Evolutionary conservation across 2,113 vertebrate genomes (phyloP).

Genomic region (Xenopus borealis): DNA sequence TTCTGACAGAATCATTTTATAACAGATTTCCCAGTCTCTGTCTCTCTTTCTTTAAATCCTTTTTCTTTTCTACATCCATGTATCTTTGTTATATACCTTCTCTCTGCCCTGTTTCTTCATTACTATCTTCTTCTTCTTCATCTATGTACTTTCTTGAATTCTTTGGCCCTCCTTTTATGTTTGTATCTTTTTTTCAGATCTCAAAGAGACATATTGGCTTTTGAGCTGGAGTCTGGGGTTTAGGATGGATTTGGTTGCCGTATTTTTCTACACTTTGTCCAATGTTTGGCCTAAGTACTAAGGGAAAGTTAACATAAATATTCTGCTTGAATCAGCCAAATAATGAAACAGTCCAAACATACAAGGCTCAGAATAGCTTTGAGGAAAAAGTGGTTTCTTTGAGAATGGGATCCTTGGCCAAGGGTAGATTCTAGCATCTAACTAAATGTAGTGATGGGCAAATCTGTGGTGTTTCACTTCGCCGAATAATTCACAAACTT

Average conservation of each 20-base stretch:
- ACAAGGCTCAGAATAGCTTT: conserved; percentile 32
- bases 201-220: conserved; percentile 37
- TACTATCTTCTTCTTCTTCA: background rate
- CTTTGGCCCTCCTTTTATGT: conserved; percentile 31
- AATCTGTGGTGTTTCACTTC: too few relatives aligned
- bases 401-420: conserved; percentile 22
- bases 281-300: conserved; percentile 32
- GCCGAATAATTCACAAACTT: too few relatives aligned
- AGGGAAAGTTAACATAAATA: conserved; percentile 35
- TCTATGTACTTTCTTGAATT: conserved; percentile 1
- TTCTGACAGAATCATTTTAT: too few relatives aligned
- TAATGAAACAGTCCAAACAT: conserved; percentile 36
- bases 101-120: background rate
- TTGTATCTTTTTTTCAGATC: conserved; percentile 17
- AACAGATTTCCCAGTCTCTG: too few relatives aligned
- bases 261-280: conserved; percentile 37
- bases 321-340: conserved; percentile 24
- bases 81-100: too few relatives aligned
- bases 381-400: conserved; percentile 31
- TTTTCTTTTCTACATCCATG: background rate
- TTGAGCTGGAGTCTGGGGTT: conserved; percentile 45
- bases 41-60: background rate
- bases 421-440: too few relatives aligned
- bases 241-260: conserved; percentile 32
- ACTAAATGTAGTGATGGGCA: too few relatives aligned